A percentile compares a stretch with the other conserved stretches of the same genome.
phyloP scores from a whole-genome alignment of 2,797 vertebrate species.

The Chlorospingus flavigularis region DNA sequence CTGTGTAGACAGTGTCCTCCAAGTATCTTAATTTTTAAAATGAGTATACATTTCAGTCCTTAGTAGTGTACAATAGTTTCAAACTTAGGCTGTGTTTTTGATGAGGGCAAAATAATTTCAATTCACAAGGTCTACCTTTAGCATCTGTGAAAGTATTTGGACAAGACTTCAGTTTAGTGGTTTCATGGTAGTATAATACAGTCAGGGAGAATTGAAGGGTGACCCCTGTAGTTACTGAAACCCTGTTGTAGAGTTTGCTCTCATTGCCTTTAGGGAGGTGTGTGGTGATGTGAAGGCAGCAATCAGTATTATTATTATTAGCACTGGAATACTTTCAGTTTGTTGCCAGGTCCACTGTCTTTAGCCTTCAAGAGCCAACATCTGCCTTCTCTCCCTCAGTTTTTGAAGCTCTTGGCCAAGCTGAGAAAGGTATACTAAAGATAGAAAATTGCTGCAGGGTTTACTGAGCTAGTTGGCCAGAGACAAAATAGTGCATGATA shows the following conservation, averaged over 20 bases:
- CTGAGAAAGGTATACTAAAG: not conserved
- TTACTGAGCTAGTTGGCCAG: not conserved
- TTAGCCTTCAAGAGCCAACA: not conserved
- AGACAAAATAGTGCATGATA: not conserved
- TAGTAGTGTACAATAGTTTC: not conserved
- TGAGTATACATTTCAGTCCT: not conserved
- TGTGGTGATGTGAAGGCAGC: not conserved
- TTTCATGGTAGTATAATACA: not conserved
- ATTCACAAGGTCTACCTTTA: not conserved
- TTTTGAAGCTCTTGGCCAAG: not conserved
- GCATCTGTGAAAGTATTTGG: not conserved
- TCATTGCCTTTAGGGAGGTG: not conserved
- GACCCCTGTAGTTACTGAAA: not conserved
- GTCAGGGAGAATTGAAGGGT: not conserved
- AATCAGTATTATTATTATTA: fast-evolving
- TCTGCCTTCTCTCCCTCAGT: not conserved
- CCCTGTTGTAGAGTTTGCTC: not conserved
- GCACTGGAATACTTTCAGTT: not conserved
- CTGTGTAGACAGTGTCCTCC: not conserved
- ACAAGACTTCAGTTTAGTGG: not conserved
- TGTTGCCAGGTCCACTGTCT: not conserved
- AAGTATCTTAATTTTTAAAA: not conserved
- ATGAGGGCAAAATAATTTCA: not conserved
- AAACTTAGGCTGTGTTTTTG: not conserved
- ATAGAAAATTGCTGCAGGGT: not conserved